Percentiles rank a stretch among this genome's conserved stretches.
Conservation (phyloP, 2,797 vertebrate genomes). For the Bufotes viridis region DNA sequence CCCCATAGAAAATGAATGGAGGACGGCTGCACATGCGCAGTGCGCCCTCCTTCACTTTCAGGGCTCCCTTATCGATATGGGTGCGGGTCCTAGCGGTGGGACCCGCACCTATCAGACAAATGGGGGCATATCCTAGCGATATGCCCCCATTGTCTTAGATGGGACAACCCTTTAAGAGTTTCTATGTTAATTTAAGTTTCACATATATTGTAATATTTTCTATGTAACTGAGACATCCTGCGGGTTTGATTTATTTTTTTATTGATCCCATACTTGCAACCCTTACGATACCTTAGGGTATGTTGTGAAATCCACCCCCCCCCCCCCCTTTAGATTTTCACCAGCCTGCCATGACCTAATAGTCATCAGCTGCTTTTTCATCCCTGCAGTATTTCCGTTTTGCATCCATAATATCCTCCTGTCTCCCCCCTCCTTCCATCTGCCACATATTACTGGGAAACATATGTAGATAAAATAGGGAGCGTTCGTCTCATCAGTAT, state of each 20-base stretch:
- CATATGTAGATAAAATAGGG: constrained; percentile 14
- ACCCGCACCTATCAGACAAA: too few relatives aligned
- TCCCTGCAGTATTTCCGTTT: constrained; percentile 33
- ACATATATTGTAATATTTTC: not conserved
- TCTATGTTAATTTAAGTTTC: not conserved
- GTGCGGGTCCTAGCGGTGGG: too few relatives aligned
- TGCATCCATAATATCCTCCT: constrained; percentile 11
- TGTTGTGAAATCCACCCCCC: not conserved
- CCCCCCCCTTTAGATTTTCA: not conserved
- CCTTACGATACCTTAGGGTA: not conserved
- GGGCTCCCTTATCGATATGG: too few relatives aligned
- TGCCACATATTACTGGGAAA: constrained; percentile 6
- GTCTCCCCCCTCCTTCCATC: constrained; percentile 2
- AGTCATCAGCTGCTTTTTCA: constrained; percentile 8
- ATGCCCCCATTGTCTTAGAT: too few relatives aligned
- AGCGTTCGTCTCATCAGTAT: not conserved
- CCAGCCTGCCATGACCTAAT: constrained; percentile 26
- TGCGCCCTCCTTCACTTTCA: too few relatives aligned
- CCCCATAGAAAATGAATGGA: too few relatives aligned
- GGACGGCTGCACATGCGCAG: too few relatives aligned
- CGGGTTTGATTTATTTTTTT: not conserved
- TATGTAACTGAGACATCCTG: not conserved
- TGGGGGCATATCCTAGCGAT: too few relatives aligned
- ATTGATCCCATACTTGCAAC: not conserved
- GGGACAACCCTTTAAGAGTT: too few relatives aligned